Evolutionary conservation across 2,113 vertebrate genomes (phyloP).

Genomic region (Chaetops frenatus): DNA sequence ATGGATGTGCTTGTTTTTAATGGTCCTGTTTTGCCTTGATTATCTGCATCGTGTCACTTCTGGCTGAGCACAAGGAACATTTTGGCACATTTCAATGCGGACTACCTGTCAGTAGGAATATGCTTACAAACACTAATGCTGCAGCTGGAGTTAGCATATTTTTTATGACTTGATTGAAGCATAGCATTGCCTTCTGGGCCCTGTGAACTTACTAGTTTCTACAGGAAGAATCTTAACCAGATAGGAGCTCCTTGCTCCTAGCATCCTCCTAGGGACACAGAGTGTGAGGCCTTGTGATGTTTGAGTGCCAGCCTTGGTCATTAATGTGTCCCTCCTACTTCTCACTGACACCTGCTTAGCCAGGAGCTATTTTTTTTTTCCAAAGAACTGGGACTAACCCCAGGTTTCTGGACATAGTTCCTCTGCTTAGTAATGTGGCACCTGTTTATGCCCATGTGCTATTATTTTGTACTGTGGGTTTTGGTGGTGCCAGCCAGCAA

Average conservation of each 20-base stretch:
- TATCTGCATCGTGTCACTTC: neutral
- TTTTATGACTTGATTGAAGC: neutral
- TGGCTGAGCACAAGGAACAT: neutral
- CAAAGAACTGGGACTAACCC: neutral
- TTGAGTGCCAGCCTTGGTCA: neutral
- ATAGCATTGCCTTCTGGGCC: neutral
- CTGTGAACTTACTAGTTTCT: neutral
- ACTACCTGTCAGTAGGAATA: neutral
- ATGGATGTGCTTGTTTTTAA: slow-evolving; percentile 21
- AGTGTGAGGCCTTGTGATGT: accelerated
- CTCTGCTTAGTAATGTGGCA: neutral
- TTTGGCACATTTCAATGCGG: neutral
- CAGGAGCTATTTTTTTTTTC: neutral
- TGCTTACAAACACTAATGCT: neutral
- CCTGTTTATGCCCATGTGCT: neutral
- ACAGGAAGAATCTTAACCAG: neutral
- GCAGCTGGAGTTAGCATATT: neutral
- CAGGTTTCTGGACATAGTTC: neutral
- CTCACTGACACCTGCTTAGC: neutral
- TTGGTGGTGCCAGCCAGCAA: neutral
- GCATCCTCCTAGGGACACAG: neutral
- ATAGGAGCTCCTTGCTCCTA: neutral
- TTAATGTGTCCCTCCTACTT: neutral
- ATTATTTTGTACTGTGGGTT: neutral
- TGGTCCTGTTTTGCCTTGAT: neutral